Conservation (phyloP, 1,140 invertebrate genomes). For the Drosophila mauritiana region DNA sequence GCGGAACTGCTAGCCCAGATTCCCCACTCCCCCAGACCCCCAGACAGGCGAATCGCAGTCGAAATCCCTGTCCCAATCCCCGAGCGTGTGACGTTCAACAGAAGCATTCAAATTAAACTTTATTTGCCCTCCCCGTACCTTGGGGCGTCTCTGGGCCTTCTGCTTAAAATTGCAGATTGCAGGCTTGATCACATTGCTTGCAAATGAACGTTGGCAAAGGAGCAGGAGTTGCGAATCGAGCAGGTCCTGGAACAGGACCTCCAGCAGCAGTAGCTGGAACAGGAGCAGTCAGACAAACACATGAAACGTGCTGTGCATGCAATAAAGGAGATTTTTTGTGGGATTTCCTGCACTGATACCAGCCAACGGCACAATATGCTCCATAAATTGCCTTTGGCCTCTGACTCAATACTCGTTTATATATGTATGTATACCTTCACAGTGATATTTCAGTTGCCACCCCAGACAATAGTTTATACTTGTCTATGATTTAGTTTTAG, state of each 20-base stretch:
- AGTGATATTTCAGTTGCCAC: slow-evolving; percentile 19
- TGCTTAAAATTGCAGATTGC: slow-evolving; percentile 81
- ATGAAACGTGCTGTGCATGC: slow-evolving; percentile 79
- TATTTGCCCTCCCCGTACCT: slow-evolving; percentile 73
- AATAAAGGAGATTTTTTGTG: slow-evolving; percentile 79
- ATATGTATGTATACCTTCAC: neutral
- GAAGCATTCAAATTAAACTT: slow-evolving; percentile 83
- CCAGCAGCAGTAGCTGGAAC: neutral
- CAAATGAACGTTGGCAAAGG: slow-evolving; percentile 64
- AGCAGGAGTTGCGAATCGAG: neutral
- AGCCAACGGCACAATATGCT: slow-evolving; percentile 76
- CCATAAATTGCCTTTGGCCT: slow-evolving; percentile 65
- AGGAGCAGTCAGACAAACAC: slow-evolving; percentile 69
- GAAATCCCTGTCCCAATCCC: slow-evolving; percentile 12
- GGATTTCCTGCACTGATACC: slow-evolving; percentile 74
- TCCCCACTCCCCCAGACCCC: neutral
- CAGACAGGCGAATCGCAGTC: slow-evolving; percentile 11
- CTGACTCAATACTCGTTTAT: slow-evolving; percentile 36
- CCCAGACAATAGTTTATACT: slow-evolving; percentile 58
- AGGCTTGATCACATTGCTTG: slow-evolving; percentile 81
- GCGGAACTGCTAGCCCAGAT: neutral
- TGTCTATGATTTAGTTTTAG: slow-evolving; percentile 20
- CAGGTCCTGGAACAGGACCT: neutral
- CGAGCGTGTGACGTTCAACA: slow-evolving; percentile 65
- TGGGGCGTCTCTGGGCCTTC: slow-evolving; percentile 57